Base-by-base conservation (phyloP, 1,140 invertebrate species). In the Drosophila hydei region DNA sequence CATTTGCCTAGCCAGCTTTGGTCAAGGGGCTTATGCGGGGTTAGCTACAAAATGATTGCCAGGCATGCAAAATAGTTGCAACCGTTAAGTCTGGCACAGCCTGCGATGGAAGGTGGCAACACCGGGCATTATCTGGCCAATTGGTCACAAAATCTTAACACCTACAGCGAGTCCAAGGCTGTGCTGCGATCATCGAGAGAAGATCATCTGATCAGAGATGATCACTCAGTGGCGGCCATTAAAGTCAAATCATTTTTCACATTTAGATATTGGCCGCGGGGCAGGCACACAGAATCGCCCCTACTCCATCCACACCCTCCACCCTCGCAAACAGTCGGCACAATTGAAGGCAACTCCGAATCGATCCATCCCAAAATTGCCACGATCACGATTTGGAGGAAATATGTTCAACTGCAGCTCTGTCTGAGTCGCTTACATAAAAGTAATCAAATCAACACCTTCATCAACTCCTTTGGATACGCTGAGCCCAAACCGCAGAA, bases 171-270 rank as follows among this genome's bases (percentile, higher is more conserved):
- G 30, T 38, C 47, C 62, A 81, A 77, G 69, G 70, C 38, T 81
- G 62, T 14, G 52, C 18, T 47, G 73, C 11, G 38, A 47, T 72
- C 45, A 40, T 64, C 65, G 55, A 11, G 56, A 18, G 68, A 59
- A 50, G 65, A 75, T 52, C 61, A 38, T 23, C 23, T 38, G 74
- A 62, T 67, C 69, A 55, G 67, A 63, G 48, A 67, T 75, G 78
- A 81, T 89, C 84, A 77, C 63, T 88, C 89, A 77, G 89, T 91
- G 89, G 89, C 89, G 75, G 60, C 83, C 81, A 91, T 90, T 91
- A 91, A 91, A 91, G 89, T 90, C 85, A 90, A 91, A 91, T 91
- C 85, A 91, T 91, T 91, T 90, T 91, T 89, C 89, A 90, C 89
- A 91, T 91, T 84, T 90, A 87, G 72, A 79, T 73, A 80, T 72